A percentile compares a stretch with the other conserved stretches of the same genome.
Evolutionary conservation across 92 coral and sea anemone species (phyloP).

Genomic region (Palythoa caribaeorum): DNA sequence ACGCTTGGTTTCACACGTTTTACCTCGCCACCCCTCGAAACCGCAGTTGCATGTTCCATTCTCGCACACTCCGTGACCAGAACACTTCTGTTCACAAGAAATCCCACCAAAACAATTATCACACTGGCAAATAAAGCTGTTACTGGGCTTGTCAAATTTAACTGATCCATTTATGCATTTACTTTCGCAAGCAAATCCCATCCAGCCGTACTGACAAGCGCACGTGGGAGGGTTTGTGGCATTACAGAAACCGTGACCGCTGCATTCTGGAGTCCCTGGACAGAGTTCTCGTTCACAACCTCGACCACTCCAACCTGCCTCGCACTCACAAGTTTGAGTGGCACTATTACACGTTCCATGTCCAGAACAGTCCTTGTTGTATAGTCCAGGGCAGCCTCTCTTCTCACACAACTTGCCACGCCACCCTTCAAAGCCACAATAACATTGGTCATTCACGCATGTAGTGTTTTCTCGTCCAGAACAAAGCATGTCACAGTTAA

Average conservation of each 20-base stretch:
- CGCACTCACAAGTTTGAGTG: constrained; percentile 62
- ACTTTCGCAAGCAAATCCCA: constrained; percentile 70
- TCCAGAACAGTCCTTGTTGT: constrained; percentile 71
- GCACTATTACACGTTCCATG: constrained; percentile 80
- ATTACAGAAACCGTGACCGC: constrained; percentile 60
- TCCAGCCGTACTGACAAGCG: constrained; percentile 63
- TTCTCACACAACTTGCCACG: constrained; percentile 70
- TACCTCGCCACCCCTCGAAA: constrained; percentile 80
- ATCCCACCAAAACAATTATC: constrained; percentile 64
- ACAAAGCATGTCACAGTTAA: constrained; percentile 65
- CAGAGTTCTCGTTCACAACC: constrained; percentile 70
- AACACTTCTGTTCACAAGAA: constrained; percentile 70
- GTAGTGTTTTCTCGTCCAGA: constrained; percentile 70
- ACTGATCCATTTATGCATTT: constrained; percentile 62
- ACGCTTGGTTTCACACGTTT: constrained; percentile 63
- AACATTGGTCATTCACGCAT: constrained; percentile 60
- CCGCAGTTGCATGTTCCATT: constrained; percentile 76
- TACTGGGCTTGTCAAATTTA: constrained; percentile 25
- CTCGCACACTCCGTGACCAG: constrained; percentile 68
- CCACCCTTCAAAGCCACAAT: constrained; percentile 80
- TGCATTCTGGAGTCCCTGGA: constrained; percentile 76
- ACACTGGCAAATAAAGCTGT: constrained; percentile 55
- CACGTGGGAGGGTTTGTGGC: constrained; percentile 60
- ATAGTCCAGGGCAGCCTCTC: constrained; percentile 73
- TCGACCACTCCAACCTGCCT: constrained; percentile 65